Conservation (phyloP, 1,140 invertebrate species). For the Drosophila obscura region DNA sequence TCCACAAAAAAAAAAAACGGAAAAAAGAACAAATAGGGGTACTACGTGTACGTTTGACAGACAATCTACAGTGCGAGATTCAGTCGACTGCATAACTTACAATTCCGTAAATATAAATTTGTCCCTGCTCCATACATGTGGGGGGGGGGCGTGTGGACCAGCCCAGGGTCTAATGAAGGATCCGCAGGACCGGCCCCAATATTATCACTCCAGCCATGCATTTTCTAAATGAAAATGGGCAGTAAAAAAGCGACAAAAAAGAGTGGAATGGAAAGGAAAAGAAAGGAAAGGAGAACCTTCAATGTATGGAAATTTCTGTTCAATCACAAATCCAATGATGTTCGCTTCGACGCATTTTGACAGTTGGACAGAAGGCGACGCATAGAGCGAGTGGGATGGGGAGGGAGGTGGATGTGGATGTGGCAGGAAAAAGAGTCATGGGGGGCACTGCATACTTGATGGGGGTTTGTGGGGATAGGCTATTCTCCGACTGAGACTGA, state of each 20-base stretch:
- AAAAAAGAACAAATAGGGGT: slow-evolving; percentile 38
- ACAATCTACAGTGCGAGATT: slow-evolving; percentile 57
- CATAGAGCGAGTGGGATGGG: background rate
- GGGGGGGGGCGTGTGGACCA: background rate
- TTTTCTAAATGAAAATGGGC: slow-evolving; percentile 72
- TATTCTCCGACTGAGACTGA: background rate
- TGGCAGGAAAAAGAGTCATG: background rate
- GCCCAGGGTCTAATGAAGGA: slow-evolving; percentile 65
- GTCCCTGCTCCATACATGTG: slow-evolving; percentile 15
- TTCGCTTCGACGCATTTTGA: slow-evolving; percentile 83
- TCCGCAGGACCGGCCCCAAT: slow-evolving; percentile 33
- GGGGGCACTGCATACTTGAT: no score
- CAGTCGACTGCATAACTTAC: slow-evolving; percentile 84
- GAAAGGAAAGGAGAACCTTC: slow-evolving; percentile 36
- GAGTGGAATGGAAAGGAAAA: background rate
- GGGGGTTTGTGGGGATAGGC: background rate
- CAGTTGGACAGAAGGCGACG: slow-evolving; percentile 62
- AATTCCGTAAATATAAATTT: slow-evolving; percentile 82
- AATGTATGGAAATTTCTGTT: slow-evolving; percentile 83
- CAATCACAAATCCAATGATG: slow-evolving; percentile 83
- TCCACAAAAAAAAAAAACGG: slow-evolving; percentile 24
- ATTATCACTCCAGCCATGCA: slow-evolving; percentile 80
- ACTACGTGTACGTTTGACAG: slow-evolving; percentile 42
- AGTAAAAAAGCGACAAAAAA: background rate
- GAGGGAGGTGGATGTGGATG: background rate